Base-by-base conservation (phyloP, 2,888 invertebrate genomes). In the Scaptomyza flava region DNA sequence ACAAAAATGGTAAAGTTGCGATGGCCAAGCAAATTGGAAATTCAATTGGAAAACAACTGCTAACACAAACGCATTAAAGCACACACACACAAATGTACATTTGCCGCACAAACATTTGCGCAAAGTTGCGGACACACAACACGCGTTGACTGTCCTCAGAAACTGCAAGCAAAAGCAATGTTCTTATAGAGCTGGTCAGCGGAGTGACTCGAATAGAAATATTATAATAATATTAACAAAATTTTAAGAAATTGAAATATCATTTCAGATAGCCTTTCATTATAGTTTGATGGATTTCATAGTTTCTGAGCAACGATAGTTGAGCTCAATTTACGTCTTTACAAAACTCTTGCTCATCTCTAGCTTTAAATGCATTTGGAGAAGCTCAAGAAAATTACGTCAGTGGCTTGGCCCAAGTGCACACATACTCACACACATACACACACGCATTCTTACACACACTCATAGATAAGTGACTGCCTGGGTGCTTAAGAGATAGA, bases 311-410 rank as follows among this genome's bases (percentile, higher is more conserved):
- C 2, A 31, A 53, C 11, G 41, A 31, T 57, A 51, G 38, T 4
- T 1, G 17, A 17, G 12, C 0, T 17, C 8, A 50, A 38, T 14
- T 52, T 62, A 7, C 38, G 3, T 38, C 14, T 14, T n/a, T 2
- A 8, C 33, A 33, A 33, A 33, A 33, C n/a, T 33, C 33, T 38
- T 41, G 41, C 41, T 62, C 82, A 75, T 76, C 85, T 69, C 82
- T 81, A 66, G 59, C 57, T 53, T 52, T 50, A 79, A 87, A 81
- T 87, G 87, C 87, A 84, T 79, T 87, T 79, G 67, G 45, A 67
- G 69, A 69, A 65, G 82, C 69, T 87, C 69, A 79, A 70, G 79
- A 87, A 74, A 81, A 84, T 84, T 87, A 86, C 89, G 81, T 88
- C 89, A 84, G 81, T 73, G 77, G 82, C 68, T 81, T 69, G 85